Percentiles rank a stretch among this genome's conserved stretches.
Evolutionary conservation across 2,888 invertebrate genomes (phyloP).

Genomic region (Julus scandinavius): DNA sequence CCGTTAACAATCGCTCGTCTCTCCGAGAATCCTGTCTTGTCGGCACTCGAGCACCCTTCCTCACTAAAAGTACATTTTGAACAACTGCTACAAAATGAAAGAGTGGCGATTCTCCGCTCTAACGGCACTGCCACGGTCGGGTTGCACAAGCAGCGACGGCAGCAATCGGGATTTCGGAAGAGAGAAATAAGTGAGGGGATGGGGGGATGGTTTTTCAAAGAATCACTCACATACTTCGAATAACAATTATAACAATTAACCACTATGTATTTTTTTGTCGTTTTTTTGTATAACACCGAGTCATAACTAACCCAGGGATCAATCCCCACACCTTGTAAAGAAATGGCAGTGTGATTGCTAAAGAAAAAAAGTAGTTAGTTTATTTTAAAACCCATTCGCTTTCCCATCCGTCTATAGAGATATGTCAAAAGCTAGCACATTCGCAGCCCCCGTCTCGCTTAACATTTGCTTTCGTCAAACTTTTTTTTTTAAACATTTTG

Average conservation of each 20-base stretch:
- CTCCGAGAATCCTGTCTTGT: conserved; percentile 25
- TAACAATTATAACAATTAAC: conserved; percentile 57
- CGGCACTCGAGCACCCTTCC: conserved; percentile 19
- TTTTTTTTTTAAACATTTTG: conserved; percentile 1
- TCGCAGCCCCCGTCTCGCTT: conserved; percentile 44
- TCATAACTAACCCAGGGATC: conserved; percentile 56
- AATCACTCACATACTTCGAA: conserved; percentile 50
- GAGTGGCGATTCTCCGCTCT: conserved; percentile 31
- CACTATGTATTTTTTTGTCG: conserved; percentile 55
- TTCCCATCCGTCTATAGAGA: conserved; percentile 50
- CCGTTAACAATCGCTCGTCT: conserved; percentile 19
- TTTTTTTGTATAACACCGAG: conserved; percentile 54
- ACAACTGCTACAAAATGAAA: conserved; percentile 32
- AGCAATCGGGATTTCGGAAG: not conserved
- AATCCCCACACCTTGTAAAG: conserved; percentile 55
- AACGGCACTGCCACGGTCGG: conserved; percentile 18
- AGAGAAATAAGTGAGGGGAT: not conserved
- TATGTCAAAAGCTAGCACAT: conserved; percentile 56
- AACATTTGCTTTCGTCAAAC: conserved; percentile 17
- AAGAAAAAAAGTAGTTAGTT: conserved; percentile 57
- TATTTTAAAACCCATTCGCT: conserved; percentile 52
- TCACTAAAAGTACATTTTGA: conserved; percentile 29
- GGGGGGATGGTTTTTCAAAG: conserved; percentile 12
- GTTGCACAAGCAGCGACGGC: conserved; percentile 1
- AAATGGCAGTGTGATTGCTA: conserved; percentile 59